phyloP scores from a whole-genome alignment of 2,113 vertebrate species.

The Microtus ochrogaster region DNA sequence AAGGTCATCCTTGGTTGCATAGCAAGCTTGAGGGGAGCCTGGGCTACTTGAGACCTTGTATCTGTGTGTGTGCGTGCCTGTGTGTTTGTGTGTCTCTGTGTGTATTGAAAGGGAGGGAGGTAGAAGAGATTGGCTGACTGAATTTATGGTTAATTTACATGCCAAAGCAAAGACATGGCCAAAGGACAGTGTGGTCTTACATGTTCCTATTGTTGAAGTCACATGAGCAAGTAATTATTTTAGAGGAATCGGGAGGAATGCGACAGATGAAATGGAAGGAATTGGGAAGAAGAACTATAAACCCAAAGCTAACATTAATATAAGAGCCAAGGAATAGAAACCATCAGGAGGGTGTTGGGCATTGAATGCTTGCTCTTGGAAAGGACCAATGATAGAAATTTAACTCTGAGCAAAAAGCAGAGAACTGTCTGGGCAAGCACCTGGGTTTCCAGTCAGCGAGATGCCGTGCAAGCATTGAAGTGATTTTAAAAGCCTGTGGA shows the following conservation, averaged over 20 bases:
- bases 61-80: neutral
- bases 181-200: neutral
- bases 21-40: neutral
- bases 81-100: neutral
- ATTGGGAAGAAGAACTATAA: neutral
- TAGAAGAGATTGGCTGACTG: neutral
- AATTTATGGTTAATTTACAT: neutral
- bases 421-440: neutral
- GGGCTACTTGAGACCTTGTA: neutral
- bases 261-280: neutral
- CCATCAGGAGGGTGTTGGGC: neutral
- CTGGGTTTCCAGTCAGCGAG: accelerated
- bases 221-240: neutral
- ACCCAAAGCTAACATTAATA: neutral
- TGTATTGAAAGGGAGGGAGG: no score
- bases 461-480: neutral
- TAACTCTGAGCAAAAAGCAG: neutral
- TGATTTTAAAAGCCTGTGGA: neutral
- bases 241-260: neutral
- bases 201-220: neutral
- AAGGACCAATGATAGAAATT: neutral
- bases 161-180: neutral
- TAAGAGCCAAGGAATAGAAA: neutral
- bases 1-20: neutral
- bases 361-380: neutral